phyloP scores from a whole-genome alignment of 2,113 vertebrate species.

The Ovis aries region ARS-UI_Ramb_v3.0 NC_056068.1:76923501-76924000 shows the following conservation, averaged over 20 bases:
- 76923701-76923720: not conserved
- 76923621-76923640: not conserved
- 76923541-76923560: not conserved
- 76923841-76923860: not conserved
- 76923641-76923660: not conserved
- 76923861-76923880: not conserved
- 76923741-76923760: not conserved
- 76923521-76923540: not conserved
- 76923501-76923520: too few species aligned
- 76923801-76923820: not conserved
- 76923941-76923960: not conserved
- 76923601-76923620: too few species aligned
- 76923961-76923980: not conserved
- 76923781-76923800: not conserved
- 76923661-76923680: not conserved
- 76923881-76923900: not conserved
- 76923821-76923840: not conserved
- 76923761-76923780: too few species aligned
- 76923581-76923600: not conserved
- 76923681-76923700: fast-evolving
- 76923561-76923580: not conserved
- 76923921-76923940: not conserved
- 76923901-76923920: not conserved
- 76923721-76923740: not conserved
- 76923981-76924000: not conserved